phyloP scores from a whole-genome alignment of 2,797 vertebrate genomes.

The Macroramphosus scolopax region DNA sequence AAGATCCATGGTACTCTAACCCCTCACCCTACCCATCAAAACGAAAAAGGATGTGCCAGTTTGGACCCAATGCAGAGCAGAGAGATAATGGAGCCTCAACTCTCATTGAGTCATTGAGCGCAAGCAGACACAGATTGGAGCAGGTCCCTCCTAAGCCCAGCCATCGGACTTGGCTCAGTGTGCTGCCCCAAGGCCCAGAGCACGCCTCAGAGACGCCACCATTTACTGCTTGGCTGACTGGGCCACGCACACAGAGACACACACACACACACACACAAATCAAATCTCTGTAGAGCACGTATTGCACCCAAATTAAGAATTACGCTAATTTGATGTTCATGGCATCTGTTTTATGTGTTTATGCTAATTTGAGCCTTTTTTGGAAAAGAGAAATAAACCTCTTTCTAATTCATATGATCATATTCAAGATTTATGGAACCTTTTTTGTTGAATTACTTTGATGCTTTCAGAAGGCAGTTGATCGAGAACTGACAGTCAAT shows the following conservation, averaged over 20 bases:
- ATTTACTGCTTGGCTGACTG: constrained; percentile 60
- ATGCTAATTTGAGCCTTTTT: no score
- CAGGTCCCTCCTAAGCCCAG: constrained; percentile 53
- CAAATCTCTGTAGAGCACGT: constrained; percentile 31
- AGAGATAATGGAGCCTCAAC: constrained; percentile 11
- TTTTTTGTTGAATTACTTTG: no score
- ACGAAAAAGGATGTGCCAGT: constrained; percentile 51
- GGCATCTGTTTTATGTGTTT: no score
- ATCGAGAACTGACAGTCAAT: constrained; percentile 20
- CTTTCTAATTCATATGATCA: no score
- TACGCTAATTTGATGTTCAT: constrained; percentile 2
- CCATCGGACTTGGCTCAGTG: constrained; percentile 53
- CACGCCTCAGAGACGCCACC: constrained; percentile 68
- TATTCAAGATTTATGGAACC: no score
- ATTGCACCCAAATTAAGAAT: constrained; percentile 34
- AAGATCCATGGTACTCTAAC: constrained; percentile 32
- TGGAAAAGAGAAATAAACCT: no score
- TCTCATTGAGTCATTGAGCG: constrained; percentile 16
- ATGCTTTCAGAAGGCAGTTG: no score
- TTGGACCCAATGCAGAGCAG: constrained; percentile 24
- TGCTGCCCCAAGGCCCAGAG: constrained; percentile 51
- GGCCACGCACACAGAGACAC: constrained; percentile 59
- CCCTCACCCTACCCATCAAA: constrained; percentile 8
- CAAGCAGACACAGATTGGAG: constrained; percentile 19
- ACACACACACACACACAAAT: constrained; percentile 33